These are phyloP conservation scores for Rostratula benghalensis DNA, from an alignment of 2,113 vertebrate genomes.

Conservation along the genomic window DNA sequence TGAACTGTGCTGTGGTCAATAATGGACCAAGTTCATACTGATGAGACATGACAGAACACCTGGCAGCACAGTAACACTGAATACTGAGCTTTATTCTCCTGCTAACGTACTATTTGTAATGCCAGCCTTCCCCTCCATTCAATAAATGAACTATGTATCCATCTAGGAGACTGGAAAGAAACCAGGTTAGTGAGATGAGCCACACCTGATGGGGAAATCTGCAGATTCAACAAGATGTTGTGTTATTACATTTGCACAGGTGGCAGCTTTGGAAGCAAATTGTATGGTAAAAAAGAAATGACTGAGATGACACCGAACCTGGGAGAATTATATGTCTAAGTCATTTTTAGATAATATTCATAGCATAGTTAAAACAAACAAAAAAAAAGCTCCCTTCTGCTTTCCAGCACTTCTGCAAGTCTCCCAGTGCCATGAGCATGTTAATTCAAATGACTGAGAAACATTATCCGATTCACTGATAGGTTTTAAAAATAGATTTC, in stretches of 20 bases:
- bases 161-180: not conserved
- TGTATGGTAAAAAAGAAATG: not conserved
- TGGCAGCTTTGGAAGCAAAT: not conserved
- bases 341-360: not conserved
- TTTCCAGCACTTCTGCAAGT: not conserved
- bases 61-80: not conserved
- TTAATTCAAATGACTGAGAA: constrained; percentile 38
- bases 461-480: not conserved
- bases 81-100: not conserved
- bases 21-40: not conserved
- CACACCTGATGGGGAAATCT: not conserved
- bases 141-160: not conserved
- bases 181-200: not conserved
- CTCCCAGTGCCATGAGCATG: not conserved
- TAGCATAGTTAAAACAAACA: not conserved
- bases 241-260: not conserved
- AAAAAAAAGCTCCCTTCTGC: not conserved
- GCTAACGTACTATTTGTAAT: not conserved
- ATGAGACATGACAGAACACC: not conserved
- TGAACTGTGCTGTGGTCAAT: not conserved
- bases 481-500: constrained; percentile 2
- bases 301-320: not conserved
- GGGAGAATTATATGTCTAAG: not conserved
- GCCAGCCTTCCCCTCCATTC: not conserved
- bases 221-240: not conserved